Percentiles rank a stretch among this genome's conserved stretches.
Evolutionary conservation across 2,113 vertebrate genomes (phyloP).

Genomic region (Murina feae): DNA sequence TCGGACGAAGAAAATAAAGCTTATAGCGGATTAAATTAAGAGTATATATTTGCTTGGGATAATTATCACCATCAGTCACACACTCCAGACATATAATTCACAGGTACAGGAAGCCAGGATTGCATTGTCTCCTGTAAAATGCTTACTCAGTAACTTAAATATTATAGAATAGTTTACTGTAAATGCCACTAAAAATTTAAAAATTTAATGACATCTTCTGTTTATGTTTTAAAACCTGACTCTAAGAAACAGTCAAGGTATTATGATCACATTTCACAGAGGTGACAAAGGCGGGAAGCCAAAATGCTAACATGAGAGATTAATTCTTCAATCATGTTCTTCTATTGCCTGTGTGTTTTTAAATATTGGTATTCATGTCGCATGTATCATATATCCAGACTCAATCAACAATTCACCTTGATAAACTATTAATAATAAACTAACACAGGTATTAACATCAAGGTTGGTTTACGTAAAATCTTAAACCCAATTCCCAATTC

Average conservation of each 20-base stretch:
- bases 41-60: not conserved
- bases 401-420: constrained; percentile 30
- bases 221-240: constrained; percentile 33
- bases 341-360: not conserved
- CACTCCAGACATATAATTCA: constrained; percentile 37
- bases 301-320: constrained; percentile 5
- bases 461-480: constrained; percentile 17
- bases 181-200: constrained; percentile 6
- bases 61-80: constrained; percentile 18
- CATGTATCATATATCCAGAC: not conserved
- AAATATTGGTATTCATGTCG: not conserved
- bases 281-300: not conserved
- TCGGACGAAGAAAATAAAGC: not conserved
- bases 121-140: constrained; percentile 29
- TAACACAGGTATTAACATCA: constrained; percentile 14
- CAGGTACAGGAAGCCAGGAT: not conserved
- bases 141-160: constrained; percentile 27
- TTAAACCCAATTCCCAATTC: constrained; percentile 22
- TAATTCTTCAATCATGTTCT: not conserved
- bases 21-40: constrained; percentile 1
- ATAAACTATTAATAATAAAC: constrained; percentile 32
- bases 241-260: not conserved
- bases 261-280: not conserved
- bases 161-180: not conserved
- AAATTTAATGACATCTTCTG: not conserved